Evolutionary conservation across 2,113 vertebrate genomes (phyloP).

Genomic region (Gallinago paraguaiae): DNA sequence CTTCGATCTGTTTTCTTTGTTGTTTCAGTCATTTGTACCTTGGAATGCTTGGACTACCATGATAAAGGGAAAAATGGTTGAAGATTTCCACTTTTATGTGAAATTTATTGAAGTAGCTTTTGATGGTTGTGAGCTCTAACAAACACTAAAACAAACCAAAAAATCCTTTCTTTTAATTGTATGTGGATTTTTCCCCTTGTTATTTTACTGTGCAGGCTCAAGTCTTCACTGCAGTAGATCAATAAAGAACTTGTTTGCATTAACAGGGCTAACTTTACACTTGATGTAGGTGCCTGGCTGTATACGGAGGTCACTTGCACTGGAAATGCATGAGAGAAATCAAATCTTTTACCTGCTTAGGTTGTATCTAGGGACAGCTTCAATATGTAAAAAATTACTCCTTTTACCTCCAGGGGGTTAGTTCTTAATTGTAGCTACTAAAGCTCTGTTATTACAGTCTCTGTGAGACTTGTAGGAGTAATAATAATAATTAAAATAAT

Average conservation of each 20-base stretch:
- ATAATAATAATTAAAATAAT: not conserved
- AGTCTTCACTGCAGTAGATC: conserved; percentile 15
- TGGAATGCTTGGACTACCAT: not conserved
- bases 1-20: not conserved
- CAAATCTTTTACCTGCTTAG: conserved; percentile 51
- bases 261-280: conserved; percentile 61
- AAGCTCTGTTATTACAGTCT: not conserved
- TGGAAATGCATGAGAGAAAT: conserved; percentile 63
- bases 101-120: not conserved
- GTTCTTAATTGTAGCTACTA: conserved; percentile 72
- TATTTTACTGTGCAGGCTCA: conserved; percentile 31
- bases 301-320: conserved; percentile 55
- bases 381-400: conserved; percentile 76
- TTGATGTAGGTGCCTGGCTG: conserved; percentile 53
- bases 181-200: not conserved
- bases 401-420: conserved; percentile 61
- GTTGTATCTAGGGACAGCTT: conserved; percentile 66
- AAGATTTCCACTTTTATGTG: not conserved
- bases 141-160: not conserved
- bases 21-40: not conserved
- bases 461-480: not conserved
- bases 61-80: not conserved
- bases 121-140: not conserved
- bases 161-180: not conserved
- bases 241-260: conserved; percentile 67